Base-by-base conservation (phyloP, 2,888 invertebrate species). In the Epistrophella euchroma region DNA sequence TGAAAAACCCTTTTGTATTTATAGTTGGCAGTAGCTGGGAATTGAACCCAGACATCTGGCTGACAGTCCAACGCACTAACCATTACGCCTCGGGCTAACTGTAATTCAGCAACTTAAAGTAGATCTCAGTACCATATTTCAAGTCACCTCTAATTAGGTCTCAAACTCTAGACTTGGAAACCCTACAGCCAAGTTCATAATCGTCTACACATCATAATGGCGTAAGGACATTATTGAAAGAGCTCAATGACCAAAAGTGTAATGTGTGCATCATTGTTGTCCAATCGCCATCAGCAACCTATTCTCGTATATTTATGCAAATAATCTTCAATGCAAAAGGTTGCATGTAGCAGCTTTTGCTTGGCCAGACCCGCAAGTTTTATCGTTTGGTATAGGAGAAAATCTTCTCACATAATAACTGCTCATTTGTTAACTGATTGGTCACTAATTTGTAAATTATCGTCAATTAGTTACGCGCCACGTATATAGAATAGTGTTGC, bases 371-470 rank as follows among this genome's bases (percentile, higher is more conserved):
- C 66, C 58, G 68, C 40, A 85, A 60, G 71, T 86, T 86, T 86
- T 76, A 81, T 86, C 70, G 72, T 58, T 58, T 25, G 40, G 35
- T 35, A 74, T 82, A 77, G 58, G 55, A 70, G 78, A 37, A 82
- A 74, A 81, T 83, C 87, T 74, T 72, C 74, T 68, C 73, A 62
- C 78, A 66, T 87, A 87, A 83, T 75, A 79, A 79, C 72, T 62
- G 74, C 60, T 75, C 78, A 87, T 87, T 87, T 87, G 83, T 87
- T 83, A 79, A 79, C 78, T 75, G 78, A 87, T 87, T 87, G 82
- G 78, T 78, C 83, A 83, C 78, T 87, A 87, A 87, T 83, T 82
- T 87, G 78, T 72, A 83, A 87, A 87, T 83, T 83, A 87, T 83
- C 83, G 40, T 17, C 83, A 83, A 87, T 87, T 87, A 87, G 83